Conservation (phyloP, 2,797 vertebrate genomes). For the Astyanax mexicanus region DNA sequence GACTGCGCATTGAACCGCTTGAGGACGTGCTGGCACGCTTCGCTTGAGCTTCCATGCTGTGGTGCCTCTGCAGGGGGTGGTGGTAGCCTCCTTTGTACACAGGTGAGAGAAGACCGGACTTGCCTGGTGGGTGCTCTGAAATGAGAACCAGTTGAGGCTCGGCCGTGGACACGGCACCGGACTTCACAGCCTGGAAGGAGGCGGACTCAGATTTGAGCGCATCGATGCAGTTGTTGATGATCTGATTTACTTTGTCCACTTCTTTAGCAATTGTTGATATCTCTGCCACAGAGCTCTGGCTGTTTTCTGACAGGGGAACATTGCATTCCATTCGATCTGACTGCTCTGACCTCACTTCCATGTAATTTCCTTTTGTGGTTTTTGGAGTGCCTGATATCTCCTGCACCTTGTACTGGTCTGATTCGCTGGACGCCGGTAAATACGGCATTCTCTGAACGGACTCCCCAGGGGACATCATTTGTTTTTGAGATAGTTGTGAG, state of each 20-base stretch:
- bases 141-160: constrained; percentile 93
- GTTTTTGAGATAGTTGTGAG: constrained; percentile 87
- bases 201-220: constrained; percentile 97
- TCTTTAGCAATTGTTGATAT: constrained; percentile 98
- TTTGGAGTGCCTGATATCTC: constrained; percentile 90
- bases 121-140: constrained; percentile 87
- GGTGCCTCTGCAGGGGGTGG: constrained; percentile 91
- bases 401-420: constrained; percentile 90
- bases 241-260: constrained; percentile 98
- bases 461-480: constrained; percentile 83
- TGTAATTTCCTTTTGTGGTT: constrained; percentile 92
- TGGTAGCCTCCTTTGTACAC: constrained; percentile 88
- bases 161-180: constrained; percentile 83
- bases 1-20: constrained; percentile 89
- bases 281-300: constrained; percentile 91
- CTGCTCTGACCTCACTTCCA: constrained; percentile 92
- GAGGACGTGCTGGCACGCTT: constrained; percentile 92
- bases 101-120: constrained; percentile 88
- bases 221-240: constrained; percentile 98
- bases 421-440: constrained; percentile 84
- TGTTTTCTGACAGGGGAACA: constrained; percentile 80
- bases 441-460: constrained; percentile 89
- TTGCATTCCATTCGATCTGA: constrained; percentile 84
- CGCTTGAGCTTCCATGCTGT: constrained; percentile 88
- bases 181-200: constrained; percentile 89